Evolutionary conservation across 2,797 vertebrate genomes (phyloP).

Genomic region (Neopelma chrysocephalum): DNA sequence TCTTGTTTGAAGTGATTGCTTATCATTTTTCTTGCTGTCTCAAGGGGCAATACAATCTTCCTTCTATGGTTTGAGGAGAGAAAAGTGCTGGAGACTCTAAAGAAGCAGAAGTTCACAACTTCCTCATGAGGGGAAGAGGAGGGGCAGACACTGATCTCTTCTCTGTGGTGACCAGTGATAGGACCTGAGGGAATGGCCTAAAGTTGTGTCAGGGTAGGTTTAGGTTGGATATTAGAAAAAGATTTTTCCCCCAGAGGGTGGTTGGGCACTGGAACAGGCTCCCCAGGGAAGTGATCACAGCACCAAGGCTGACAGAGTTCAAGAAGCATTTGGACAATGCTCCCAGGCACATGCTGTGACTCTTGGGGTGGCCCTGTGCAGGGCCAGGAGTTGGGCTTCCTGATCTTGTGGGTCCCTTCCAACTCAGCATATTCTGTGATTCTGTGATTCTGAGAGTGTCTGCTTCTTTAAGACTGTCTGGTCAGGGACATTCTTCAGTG

Average conservation of each 20-base stretch:
- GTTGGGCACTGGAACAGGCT: background rate
- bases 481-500: background rate
- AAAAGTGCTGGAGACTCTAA: background rate
- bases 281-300: no score
- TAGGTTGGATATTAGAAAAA: background rate
- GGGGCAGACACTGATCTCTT: background rate
- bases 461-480: background rate
- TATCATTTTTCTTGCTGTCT: background rate
- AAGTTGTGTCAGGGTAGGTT: background rate
- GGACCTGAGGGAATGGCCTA: background rate
- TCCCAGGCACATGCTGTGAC: background rate
- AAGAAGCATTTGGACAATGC: background rate
- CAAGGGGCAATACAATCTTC: background rate
- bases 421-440: background rate
- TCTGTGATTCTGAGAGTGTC: background rate
- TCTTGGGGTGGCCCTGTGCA: background rate
- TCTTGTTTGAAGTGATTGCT: background rate
- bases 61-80: fast-evolving
- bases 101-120: background rate
- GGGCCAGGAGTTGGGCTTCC: background rate
- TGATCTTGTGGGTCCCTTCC: background rate
- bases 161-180: background rate
- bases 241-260: background rate
- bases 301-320: background rate
- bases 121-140: background rate